Evolutionary conservation across 2,888 invertebrate genomes (phyloP), one percentile per base, ranked within the genome.

Genomic region (Chouioia cunea): DNA sequence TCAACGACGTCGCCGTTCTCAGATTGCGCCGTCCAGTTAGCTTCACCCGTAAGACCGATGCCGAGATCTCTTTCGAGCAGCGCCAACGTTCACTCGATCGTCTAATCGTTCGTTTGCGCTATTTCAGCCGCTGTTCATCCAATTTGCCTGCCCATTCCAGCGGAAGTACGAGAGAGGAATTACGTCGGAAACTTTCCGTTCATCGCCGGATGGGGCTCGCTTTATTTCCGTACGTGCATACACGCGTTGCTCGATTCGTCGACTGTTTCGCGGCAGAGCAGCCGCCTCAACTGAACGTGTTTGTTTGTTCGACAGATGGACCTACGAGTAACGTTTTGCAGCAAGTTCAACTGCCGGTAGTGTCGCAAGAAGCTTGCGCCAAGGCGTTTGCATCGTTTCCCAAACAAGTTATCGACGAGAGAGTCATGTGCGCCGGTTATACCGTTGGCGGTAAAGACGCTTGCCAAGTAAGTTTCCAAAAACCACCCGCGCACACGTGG

Each of bases 181-280:
- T 92, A 89, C 78, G 90, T 87, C 22, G 87, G 87, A 77, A 88
- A 88, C 70, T 88, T 86, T 74, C 93, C 93, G 0, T 90, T 92
- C 78, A 89, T 96, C 4, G 93, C 93, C 23, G 96, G 96, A 20
- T 96, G 95, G 95, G 96, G 96, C 15, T 88, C 93, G 10, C 85
- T 90, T 0, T 83, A 86, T 75, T 92, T 90, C 83, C 89, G 93
- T 93, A 87, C 90, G 92, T 72, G 74, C 62, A 62, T 66, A 47
- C n/a, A n/a, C n/a, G n/a, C n/a, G n/a, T n/a, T n/a, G n/a, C n/a
- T n/a, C n/a, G n/a, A n/a, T n/a, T n/a, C n/a, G n/a, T n/a, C 20
- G 2, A 8, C 23, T 10, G 12, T 47, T 22, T 59, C 43, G 47
- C 2, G 14, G 23, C 10, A 18, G 2, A 18, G 20, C 14, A 43